Evolutionary conservation across 2,888 invertebrate species (phyloP).

Genomic region (Baccha elongata): DNA sequence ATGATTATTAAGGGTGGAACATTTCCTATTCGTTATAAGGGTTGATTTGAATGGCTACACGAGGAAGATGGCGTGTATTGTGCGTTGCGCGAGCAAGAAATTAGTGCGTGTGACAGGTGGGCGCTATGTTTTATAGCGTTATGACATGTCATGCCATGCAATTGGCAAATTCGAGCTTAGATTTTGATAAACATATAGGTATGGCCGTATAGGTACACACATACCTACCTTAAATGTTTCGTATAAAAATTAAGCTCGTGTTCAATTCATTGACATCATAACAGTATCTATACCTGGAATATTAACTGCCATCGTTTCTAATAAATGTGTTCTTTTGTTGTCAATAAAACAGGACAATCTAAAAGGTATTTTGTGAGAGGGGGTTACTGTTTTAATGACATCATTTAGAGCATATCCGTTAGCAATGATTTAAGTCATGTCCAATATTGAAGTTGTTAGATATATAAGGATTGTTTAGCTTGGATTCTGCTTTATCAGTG

Average conservation of each 20-base stretch:
- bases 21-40: slow-evolving; percentile 24
- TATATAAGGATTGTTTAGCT: too few species aligned
- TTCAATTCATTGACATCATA: not conserved
- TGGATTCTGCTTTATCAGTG: too few species aligned
- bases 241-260: slow-evolving; percentile 2
- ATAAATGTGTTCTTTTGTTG: slow-evolving; percentile 15
- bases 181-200: not conserved
- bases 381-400: slow-evolving; percentile 7
- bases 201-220: not conserved
- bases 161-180: slow-evolving; percentile 33
- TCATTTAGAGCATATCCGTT: not conserved
- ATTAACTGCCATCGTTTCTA: not conserved
- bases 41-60: slow-evolving; percentile 3
- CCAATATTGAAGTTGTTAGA: slow-evolving; percentile 22
- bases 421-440: slow-evolving; percentile 4
- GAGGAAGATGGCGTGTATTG: not conserved
- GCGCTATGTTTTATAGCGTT: slow-evolving; percentile 3
- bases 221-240: not conserved
- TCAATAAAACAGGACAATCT: not conserved
- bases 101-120: slow-evolving; percentile 49
- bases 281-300: not conserved
- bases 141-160: slow-evolving; percentile 38
- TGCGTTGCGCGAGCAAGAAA: not conserved
- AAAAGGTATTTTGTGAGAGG: not conserved
- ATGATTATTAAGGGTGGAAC: slow-evolving; percentile 57